Evolutionary conservation across 1,140 invertebrate genomes (phyloP).

Genomic region (Maniola jurtina): DNA sequence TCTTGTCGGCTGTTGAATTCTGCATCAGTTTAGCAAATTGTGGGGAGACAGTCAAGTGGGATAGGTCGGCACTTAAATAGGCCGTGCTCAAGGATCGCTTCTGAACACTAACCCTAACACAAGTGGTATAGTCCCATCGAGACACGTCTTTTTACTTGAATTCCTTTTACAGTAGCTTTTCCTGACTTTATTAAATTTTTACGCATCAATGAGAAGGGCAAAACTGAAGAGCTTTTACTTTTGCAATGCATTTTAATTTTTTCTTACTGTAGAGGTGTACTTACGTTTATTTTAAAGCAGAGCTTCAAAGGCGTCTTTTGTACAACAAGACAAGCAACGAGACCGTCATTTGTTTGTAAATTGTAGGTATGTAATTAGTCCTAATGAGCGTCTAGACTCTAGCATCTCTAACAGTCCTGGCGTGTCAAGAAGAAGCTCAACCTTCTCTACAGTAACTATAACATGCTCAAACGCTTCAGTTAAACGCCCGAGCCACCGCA

Average conservation of each 20-base stretch:
- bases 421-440: too few species aligned
- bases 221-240: neutral
- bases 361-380: too few species aligned
- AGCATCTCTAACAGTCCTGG: too few species aligned
- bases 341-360: too few species aligned
- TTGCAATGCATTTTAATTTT: neutral
- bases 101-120: neutral
- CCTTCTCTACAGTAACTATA: too few species aligned
- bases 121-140: neutral
- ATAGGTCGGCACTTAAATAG: constrained; percentile 15
- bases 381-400: too few species aligned
- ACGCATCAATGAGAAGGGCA: neutral
- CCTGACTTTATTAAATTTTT: constrained; percentile 5
- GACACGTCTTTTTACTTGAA: constrained; percentile 2
- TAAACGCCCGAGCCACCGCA: too few species aligned
- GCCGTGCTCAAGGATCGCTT: constrained; percentile 19
- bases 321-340: too few species aligned
- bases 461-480: too few species aligned
- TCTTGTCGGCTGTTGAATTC: neutral
- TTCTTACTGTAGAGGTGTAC: neutral
- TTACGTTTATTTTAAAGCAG: neutral
- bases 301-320: too few species aligned
- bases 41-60: constrained; percentile 10
- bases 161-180: constrained; percentile 2
- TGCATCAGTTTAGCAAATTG: constrained; percentile 17